A percentile compares a stretch with the other conserved stretches of the same genome.
These are phyloP conservation scores for Corydoras sp. DNA, from an alignment of 2,113 vertebrate species.

Conservation along the genomic window DNA sequence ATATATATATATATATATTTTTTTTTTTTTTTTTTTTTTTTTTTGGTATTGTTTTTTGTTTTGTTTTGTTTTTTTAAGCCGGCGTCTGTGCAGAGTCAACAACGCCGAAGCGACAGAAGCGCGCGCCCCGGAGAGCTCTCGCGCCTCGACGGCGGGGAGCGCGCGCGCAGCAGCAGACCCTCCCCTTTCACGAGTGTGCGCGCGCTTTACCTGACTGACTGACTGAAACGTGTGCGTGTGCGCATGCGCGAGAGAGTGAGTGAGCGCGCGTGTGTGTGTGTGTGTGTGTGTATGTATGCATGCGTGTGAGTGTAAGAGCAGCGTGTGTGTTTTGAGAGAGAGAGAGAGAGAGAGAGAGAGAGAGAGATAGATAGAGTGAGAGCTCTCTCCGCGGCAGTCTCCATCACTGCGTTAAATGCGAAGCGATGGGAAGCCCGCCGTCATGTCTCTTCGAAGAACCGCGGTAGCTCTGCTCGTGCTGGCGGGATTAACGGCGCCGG, in stretches of 20 bases:
- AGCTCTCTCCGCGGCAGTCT: conserved; percentile 57
- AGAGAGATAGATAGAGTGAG: too few species aligned
- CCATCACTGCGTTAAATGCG: conserved; percentile 54
- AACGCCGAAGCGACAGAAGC: too few species aligned
- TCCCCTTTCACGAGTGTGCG: conserved; percentile 58
- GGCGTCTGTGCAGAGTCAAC: too few species aligned
- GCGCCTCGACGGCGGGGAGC: conserved; percentile 41
- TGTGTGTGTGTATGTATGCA: conserved; percentile 33
- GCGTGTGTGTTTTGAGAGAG: too few species aligned
- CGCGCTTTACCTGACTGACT: conserved; percentile 8
- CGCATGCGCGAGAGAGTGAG: background rate
- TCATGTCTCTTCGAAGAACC: conserved; percentile 61
- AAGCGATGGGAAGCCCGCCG: conserved; percentile 66
- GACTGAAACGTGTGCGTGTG: background rate
- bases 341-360: too few species aligned
- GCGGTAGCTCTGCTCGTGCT: conserved; percentile 56
- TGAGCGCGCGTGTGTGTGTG: background rate
- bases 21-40: too few species aligned
- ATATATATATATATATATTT: too few species aligned
- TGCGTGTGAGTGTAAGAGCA: conserved; percentile 22
- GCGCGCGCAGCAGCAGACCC: conserved; percentile 38
- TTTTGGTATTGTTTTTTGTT: too few species aligned
- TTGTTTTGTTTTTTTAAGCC: too few species aligned
- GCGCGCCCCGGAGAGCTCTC: background rate
- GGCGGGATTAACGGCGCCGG: conserved; percentile 52